phyloP scores from a whole-genome alignment of 2,113 vertebrate species.

The Leptocoma aspasia region DNA sequence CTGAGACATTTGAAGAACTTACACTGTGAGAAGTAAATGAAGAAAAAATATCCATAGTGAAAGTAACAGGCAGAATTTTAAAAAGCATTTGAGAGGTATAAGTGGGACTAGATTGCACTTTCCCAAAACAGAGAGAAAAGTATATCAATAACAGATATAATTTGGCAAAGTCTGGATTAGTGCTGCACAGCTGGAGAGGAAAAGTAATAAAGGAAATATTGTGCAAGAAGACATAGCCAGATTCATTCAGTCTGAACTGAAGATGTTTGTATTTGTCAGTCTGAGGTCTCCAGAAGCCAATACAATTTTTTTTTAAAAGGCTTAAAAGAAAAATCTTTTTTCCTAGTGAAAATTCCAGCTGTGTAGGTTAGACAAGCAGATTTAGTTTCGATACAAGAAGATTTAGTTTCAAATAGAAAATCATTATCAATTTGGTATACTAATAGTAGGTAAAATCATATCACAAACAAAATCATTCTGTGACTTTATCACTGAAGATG shows the following conservation, averaged over 20 bases:
- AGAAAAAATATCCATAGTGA: not conserved
- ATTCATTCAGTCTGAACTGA: not conserved
- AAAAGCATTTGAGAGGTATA: not conserved
- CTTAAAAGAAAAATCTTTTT: not conserved
- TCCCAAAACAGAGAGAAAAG: not conserved
- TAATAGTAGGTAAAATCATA: not conserved
- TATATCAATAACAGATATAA: not conserved
- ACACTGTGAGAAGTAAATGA: not conserved
- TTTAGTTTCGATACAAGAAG: not conserved
- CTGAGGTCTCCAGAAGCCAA: not conserved
- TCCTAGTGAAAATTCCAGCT: not conserved
- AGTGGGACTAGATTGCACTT: not conserved
- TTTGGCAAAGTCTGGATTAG: not conserved
- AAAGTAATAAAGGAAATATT: not conserved
- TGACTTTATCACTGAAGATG: not conserved
- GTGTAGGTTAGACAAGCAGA: not conserved
- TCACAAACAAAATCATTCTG: not conserved
- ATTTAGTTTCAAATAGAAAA: not conserved
- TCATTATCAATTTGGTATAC: not conserved
- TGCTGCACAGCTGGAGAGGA: not conserved
- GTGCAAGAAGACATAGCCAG: not conserved
- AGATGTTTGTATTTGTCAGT: not conserved
- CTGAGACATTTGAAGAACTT: not conserved
- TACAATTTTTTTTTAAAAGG: not conserved
- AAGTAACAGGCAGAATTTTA: not conserved